Evolutionary conservation across 2,888 invertebrate genomes (phyloP), one percentile per base, ranked within the genome.

Genomic region (Thereva unica): DNA sequence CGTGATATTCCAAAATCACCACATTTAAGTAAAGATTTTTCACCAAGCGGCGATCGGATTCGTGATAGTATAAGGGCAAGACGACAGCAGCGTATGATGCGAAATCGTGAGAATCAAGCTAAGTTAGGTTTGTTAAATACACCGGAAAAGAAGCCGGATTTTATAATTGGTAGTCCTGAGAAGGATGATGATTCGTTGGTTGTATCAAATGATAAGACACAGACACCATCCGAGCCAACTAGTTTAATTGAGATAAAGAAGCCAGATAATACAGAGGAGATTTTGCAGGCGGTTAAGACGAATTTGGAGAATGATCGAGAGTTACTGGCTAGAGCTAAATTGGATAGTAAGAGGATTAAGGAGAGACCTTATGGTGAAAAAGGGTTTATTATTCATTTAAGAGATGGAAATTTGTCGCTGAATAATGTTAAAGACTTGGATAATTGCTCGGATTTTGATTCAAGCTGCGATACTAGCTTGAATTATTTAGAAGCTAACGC

Each of bases 371-470:
- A 79, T 55, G 80, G 80, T 3, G 80, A 81, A 69, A 77, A 80
- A 67, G 81, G 81, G 9, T 81, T 79, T 64, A 73, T 81, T 2
- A 76, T 81, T 10, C 78, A 80, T 41, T 71, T 80, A 35, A 77
- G 76, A 0, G 78, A 78, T 56, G 81, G 76, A 1, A 75, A 75
- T 47, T 70, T 81, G 38, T 76, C 78, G 23, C 68, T 81, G 7
- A 75, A 77, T 64, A 79, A 80, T 74, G 81, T 81, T 0, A 77
- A 78, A 5, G 80, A 81, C 67, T 70, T 81, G 8, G 80, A 78
- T 35, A 80, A 79, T 71, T 80, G 80, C 61, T 81, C 81, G 0
- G 81, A 81, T 70, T 78, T 79, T 55, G 81, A 81, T 69, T 80
- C 80, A 3, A 81, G 81, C 64, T 81, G 81, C 68, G 81, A 81